These are phyloP conservation scores for Cebus imitator DNA, from an alignment of 2,113 vertebrate species.

Conservation along the genomic window DNA sequence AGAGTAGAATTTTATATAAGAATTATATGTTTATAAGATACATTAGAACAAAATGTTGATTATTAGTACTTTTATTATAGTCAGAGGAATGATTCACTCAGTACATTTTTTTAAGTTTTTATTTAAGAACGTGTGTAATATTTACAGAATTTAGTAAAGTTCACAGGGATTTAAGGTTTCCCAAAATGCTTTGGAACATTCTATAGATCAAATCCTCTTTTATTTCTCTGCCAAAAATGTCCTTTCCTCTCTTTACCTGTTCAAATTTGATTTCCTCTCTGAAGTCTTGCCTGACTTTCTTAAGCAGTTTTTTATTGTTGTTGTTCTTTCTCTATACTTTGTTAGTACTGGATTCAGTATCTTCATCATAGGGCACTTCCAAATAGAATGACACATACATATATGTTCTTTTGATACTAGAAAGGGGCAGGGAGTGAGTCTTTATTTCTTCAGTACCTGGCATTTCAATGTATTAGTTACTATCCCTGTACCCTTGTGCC, in stretches of 20 bases:
- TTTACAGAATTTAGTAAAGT: slow-evolving; percentile 27
- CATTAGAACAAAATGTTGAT: neutral
- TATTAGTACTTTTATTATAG: neutral
- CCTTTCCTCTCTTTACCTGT: neutral
- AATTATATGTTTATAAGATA: slow-evolving; percentile 36
- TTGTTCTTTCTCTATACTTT: neutral
- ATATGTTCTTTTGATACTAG: neutral
- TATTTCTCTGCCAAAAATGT: slow-evolving; percentile 28
- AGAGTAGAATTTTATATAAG: neutral
- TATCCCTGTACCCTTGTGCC: neutral
- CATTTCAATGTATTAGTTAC: neutral
- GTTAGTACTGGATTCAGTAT: neutral
- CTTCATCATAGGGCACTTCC: neutral
- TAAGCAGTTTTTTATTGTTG: neutral
- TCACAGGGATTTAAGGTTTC: neutral
- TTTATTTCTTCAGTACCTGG: neutral
- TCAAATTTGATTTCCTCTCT: slow-evolving; percentile 44
- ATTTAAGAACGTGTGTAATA: slow-evolving; percentile 32
- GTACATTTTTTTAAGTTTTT: slow-evolving; percentile 6
- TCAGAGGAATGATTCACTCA: neutral
- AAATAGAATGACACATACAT: neutral
- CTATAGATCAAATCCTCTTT: slow-evolving; percentile 35
- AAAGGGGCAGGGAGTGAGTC: neutral
- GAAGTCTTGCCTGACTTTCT: slow-evolving; percentile 30
- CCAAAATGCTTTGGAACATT: slow-evolving; percentile 30